Evolutionary conservation across 2,113 vertebrate species (phyloP), one percentile per base, ranked within the genome.

Genomic region (Xiphophorus maculatus): DNA sequence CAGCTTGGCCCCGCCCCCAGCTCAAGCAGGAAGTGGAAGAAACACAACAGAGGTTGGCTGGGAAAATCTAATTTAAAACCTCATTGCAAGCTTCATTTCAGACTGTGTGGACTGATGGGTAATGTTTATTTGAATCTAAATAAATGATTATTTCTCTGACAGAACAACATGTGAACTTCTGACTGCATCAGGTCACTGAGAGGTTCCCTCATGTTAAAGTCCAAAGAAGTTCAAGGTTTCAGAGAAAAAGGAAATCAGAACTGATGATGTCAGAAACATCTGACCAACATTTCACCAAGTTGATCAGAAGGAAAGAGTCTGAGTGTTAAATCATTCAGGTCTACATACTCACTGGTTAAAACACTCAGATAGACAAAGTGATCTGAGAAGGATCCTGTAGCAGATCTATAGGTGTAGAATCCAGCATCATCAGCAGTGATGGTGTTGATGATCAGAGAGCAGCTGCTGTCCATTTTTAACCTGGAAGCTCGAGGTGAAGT

Each of bases 361-460:
- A 87, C 33, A n/a, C 1, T 81, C 3, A 83, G 48, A 30, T 0
- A 13, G 13, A 40, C 3, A 0, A 0, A 0, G 0, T 2, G 10
- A 3, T 37, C 35, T 12, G 0, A 3, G 10, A 10, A 12, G 35
- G 0, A 0, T 3, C 0, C 22, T 15, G 0, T 17, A 7, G 27
- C 28, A 14, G 0, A 0, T 7, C 17, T 29, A 1, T 80, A 85
- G 19, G 0, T 13, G 65, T 79, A 87, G 1, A 0, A 0, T 51
- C 77, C 69, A n/a, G 3, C 77, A 32, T 87, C 84, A 12, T 79
- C 77, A 63, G 65, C 60, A 12, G 35, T 69, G 77, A 81, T 7
- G 22, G 4, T 27, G 2, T 5, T 51, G 40, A 89, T 73, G 71
- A 70, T 0, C 78, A 89, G 69, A 28, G 75, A 74, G 37, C 82